phyloP scores from a whole-genome alignment of 2,797 vertebrate genomes.

The Fistularia tabacaria region DNA sequence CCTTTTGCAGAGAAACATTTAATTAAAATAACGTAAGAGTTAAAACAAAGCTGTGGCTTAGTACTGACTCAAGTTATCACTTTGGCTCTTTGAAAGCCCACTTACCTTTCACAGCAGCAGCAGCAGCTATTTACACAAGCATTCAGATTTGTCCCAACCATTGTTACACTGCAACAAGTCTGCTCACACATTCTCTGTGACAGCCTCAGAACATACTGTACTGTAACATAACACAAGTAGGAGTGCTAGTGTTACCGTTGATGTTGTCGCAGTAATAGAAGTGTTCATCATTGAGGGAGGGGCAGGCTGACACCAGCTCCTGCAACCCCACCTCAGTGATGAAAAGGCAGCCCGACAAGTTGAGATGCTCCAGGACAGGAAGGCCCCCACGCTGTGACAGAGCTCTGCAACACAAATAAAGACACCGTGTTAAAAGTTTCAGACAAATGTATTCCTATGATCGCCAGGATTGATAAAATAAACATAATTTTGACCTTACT shows the following conservation, averaged over 20 bases:
- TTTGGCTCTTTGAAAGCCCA: constrained; percentile 26
- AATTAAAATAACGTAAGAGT: too few species aligned
- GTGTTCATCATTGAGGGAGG: constrained; percentile 93
- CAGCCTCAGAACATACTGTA: background rate
- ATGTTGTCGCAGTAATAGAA: constrained; percentile 99
- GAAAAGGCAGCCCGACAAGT: constrained; percentile 93
- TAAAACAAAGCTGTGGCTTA: too few species aligned
- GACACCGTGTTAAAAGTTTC: too few species aligned
- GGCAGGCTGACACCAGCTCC: constrained; percentile 90
- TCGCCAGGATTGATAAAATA: too few species aligned
- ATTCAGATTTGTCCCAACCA: constrained; percentile 40
- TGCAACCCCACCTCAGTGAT: constrained; percentile 92
- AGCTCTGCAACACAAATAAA: constrained; percentile 71
- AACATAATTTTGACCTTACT: too few species aligned
- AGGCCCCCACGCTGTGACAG: constrained; percentile 90
- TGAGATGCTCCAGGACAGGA: constrained; percentile 92
- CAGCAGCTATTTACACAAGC: constrained; percentile 46
- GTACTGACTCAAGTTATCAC: constrained; percentile 1
- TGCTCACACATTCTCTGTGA: constrained; percentile 15
- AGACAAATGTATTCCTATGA: too few species aligned
- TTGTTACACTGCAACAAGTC: constrained; percentile 7
- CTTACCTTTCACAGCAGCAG: constrained; percentile 61
- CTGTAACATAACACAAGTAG: background rate
- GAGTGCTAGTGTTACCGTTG: constrained; percentile 80
- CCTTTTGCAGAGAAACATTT: background rate